Evolutionary conservation across 2,888 invertebrate genomes (phyloP).

Genomic region (Fragum sueziense): DNA sequence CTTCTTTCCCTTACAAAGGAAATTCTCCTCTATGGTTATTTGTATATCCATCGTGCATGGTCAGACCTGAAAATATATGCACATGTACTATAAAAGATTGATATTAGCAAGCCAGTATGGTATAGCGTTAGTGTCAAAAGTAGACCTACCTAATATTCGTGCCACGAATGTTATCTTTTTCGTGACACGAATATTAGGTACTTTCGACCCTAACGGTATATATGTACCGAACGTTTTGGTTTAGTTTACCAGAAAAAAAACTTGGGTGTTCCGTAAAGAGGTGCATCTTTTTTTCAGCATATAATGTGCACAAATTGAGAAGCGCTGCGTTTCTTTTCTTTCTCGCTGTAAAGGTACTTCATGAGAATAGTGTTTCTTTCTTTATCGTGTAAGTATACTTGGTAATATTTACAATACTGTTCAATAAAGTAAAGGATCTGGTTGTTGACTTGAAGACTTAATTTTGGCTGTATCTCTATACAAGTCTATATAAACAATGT

Average conservation of each 20-base stretch:
- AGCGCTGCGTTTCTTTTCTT: too few species aligned
- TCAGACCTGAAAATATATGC: not conserved
- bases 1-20: not conserved
- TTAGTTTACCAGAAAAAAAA: too few species aligned
- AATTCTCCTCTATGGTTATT: not conserved
- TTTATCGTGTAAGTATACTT: not conserved
- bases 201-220: too few species aligned
- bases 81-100: not conserved
- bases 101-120: not conserved
- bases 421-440: not conserved
- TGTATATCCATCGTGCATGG: not conserved
- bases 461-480: not conserved
- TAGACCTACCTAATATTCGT: not conserved
- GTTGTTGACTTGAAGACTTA: conserved; percentile 2
- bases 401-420: not conserved
- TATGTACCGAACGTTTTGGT: too few species aligned
- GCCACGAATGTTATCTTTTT: not conserved
- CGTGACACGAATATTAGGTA: too few species aligned
- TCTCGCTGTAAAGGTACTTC: not conserved
- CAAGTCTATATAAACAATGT: conserved; percentile 24
- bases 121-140: not conserved
- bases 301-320: too few species aligned
- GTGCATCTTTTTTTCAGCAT: too few species aligned
- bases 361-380: not conserved
- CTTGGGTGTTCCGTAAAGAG: too few species aligned